A percentile compares a stretch with the other conserved stretches of the same genome.
phyloP scores from a whole-genome alignment of 2,888 invertebrate genomes.

The Lasioglossum villosulum region DNA sequence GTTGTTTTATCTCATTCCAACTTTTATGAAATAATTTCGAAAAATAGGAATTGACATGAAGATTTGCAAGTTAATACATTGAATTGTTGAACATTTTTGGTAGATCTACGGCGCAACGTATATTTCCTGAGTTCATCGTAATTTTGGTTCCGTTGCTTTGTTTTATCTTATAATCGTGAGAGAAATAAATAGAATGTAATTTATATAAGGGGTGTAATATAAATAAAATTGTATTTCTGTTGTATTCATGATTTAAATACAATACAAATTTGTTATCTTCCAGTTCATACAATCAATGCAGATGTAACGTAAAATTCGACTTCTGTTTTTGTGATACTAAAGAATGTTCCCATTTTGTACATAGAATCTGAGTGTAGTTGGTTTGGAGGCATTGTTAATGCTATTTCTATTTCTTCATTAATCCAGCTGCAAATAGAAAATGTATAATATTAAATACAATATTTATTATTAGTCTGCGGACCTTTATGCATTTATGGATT shows the following conservation, averaged over 20 bases:
- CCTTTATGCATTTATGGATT: too few species aligned
- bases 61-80: too few species aligned
- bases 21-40: too few species aligned
- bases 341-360: background rate
- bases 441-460: background rate
- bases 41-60: too few species aligned
- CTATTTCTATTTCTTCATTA: conserved; percentile 9
- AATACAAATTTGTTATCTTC: conserved; percentile 12
- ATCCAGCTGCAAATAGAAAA: conserved; percentile 45
- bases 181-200: background rate
- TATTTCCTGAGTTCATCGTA: background rate
- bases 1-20: too few species aligned
- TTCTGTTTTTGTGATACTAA: background rate
- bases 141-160: background rate
- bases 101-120: too few species aligned
- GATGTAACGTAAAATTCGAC: background rate
- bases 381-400: background rate
- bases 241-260: conserved; percentile 19
- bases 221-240: conserved; percentile 36
- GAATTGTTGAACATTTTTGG: too few species aligned
- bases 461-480: background rate
- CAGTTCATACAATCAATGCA: background rate
- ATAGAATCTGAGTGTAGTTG: background rate
- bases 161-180: background rate
- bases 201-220: background rate